These are phyloP conservation scores for Halocynthia roretzi DNA, from an alignment of 23 tunicate species.

Conservation along the genomic window DNA sequence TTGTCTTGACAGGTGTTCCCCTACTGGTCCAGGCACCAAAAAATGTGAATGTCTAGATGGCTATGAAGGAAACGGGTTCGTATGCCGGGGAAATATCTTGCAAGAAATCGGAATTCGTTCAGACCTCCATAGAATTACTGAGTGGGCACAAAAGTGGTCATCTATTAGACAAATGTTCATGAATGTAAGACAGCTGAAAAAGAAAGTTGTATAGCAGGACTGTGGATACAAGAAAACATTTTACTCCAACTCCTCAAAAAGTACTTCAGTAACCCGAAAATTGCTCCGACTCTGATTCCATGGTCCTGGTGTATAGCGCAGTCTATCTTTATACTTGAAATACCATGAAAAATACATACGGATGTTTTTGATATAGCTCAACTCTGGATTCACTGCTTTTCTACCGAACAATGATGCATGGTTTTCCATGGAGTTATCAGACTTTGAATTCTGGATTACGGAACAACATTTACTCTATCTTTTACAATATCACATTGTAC, in stretches of 20 bases:
- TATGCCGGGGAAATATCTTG: slow-evolving; percentile 48
- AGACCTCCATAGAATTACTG: slow-evolving; percentile 21
- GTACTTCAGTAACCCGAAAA: too few species aligned
- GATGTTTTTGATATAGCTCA: slow-evolving; percentile 2
- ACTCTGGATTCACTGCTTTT: slow-evolving; percentile 46
- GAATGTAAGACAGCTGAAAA: slow-evolving; percentile 32
- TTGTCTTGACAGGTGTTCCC: background rate
- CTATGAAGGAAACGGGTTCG: slow-evolving; percentile 50
- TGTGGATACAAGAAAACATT: too few species aligned
- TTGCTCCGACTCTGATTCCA: too few species aligned
- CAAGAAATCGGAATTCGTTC: slow-evolving; percentile 45
- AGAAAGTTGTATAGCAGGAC: too few species aligned
- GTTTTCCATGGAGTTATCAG: slow-evolving; percentile 22
- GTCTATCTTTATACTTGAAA: too few species aligned
- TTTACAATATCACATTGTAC: slow-evolving; percentile 44
- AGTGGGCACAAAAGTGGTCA: slow-evolving; percentile 15
- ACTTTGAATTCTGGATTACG: slow-evolving; percentile 52
- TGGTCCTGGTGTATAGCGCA: too few species aligned
- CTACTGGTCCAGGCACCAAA: slow-evolving; percentile 49
- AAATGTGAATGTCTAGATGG: slow-evolving; percentile 45
- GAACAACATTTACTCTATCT: slow-evolving; percentile 41
- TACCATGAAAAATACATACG: background rate
- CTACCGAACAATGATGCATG: slow-evolving; percentile 58
- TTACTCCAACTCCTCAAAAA: too few species aligned
- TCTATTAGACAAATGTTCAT: slow-evolving; percentile 31